Conservation (phyloP, 1,140 invertebrate species). For the Wiebesia pumilae region DNA sequence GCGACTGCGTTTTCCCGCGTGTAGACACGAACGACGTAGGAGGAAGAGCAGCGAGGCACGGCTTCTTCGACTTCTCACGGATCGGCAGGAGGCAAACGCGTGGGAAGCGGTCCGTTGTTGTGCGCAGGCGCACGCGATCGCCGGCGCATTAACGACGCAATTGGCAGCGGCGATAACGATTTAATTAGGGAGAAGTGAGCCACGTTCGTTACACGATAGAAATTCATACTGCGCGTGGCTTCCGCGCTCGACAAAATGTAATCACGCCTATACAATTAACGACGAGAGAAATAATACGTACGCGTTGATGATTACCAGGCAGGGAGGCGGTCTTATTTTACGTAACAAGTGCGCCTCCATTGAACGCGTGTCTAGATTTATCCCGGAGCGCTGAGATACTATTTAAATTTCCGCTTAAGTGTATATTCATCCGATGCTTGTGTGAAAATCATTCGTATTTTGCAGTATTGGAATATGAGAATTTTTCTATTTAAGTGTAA, state of each 20-base stretch:
- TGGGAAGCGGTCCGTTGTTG: background rate
- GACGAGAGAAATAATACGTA: background rate
- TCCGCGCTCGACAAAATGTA: background rate
- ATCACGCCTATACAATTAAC: background rate
- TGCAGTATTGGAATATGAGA: no score
- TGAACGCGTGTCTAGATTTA: background rate
- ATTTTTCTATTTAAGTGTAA: no score
- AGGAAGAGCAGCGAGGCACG: background rate
- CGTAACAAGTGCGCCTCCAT: background rate
- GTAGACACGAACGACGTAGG: no score
- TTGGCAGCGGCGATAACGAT: constrained; percentile 21
- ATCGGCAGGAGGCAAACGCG: background rate
- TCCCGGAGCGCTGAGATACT: background rate
- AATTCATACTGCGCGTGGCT: background rate
- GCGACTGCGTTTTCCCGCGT: background rate
- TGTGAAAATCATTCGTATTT: background rate
- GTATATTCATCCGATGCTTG: background rate
- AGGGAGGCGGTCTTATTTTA: background rate
- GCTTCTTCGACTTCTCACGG: background rate
- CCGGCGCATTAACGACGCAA: constrained; percentile 2
- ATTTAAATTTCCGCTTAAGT: no score
- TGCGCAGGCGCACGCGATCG: background rate
- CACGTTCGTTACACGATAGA: background rate
- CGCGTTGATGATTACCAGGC: background rate
- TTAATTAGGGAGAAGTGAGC: constrained; percentile 14